phyloP scores from a whole-genome alignment of 2,797 vertebrate genomes.

The Psittacula derbiana region DNA sequence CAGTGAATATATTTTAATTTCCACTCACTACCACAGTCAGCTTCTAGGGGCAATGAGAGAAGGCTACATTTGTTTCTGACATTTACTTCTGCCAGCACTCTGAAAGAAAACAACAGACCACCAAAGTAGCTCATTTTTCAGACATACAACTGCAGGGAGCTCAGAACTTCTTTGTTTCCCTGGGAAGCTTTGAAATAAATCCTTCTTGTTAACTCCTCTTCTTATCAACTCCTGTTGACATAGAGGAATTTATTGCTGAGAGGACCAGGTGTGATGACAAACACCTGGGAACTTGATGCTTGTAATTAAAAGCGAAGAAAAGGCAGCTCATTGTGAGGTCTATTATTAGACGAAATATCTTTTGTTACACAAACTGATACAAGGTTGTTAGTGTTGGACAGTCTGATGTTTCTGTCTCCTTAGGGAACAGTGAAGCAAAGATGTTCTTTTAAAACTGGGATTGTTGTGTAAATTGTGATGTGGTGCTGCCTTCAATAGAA shows the following conservation, averaged over 20 bases:
- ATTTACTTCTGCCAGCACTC: background rate
- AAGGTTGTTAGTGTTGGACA: background rate
- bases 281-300: background rate
- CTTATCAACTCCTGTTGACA: background rate
- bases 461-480: background rate
- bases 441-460: background rate
- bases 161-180: background rate
- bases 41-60: background rate
- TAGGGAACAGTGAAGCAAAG: background rate
- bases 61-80: background rate
- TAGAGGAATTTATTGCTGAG: background rate
- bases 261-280: background rate
- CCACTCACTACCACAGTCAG: background rate
- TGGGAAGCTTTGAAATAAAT: background rate
- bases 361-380: background rate
- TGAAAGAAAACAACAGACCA: background rate
- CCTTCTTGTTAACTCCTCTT: background rate
- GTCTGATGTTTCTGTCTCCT: background rate
- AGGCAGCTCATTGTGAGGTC: background rate
- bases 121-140: background rate
- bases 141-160: accelerated
- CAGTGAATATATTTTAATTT: background rate
- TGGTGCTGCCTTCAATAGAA: background rate
- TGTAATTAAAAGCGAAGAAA: background rate
- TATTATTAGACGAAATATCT: background rate